A percentile compares a stretch with the other conserved stretches of the same genome.
phyloP scores from a whole-genome alignment of 2,888 invertebrate species.

The Tromatobia lineatoria region DNA sequence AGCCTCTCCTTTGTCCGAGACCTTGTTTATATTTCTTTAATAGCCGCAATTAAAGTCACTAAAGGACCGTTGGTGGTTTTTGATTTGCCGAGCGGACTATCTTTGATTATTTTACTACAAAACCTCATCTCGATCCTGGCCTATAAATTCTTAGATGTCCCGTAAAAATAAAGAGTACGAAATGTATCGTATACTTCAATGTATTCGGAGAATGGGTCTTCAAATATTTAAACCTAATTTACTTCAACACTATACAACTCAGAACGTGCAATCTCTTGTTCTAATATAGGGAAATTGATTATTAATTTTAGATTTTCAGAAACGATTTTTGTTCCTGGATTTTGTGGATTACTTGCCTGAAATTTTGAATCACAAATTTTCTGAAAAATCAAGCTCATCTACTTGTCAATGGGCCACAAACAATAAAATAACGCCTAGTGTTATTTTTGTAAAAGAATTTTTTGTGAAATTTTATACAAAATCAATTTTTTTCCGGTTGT shows the following conservation, averaged over 20 bases:
- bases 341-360: neutral
- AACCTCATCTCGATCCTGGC: neutral
- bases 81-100: neutral
- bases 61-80: constrained; percentile 6
- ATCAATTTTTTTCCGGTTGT: too few species aligned
- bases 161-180: neutral
- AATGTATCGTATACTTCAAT: too few species aligned
- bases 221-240: too few species aligned
- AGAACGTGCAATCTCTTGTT: neutral
- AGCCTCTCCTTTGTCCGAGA: neutral
- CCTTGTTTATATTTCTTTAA: constrained; percentile 21
- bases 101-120: constrained; percentile 7
- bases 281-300: neutral
- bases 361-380: neutral
- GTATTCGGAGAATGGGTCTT: too few species aligned
- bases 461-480: too few species aligned
- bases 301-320: neutral
- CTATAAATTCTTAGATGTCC: constrained; percentile 1
- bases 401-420: too few species aligned
- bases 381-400: too few species aligned
- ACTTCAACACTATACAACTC: too few species aligned
- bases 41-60: constrained; percentile 4
- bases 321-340: neutral
- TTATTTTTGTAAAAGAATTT: too few species aligned
- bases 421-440: too few species aligned